These are phyloP conservation scores for Drosophila maculinotata DNA, from an alignment of 2,888 invertebrate genomes.

Conservation along the genomic window DNA sequence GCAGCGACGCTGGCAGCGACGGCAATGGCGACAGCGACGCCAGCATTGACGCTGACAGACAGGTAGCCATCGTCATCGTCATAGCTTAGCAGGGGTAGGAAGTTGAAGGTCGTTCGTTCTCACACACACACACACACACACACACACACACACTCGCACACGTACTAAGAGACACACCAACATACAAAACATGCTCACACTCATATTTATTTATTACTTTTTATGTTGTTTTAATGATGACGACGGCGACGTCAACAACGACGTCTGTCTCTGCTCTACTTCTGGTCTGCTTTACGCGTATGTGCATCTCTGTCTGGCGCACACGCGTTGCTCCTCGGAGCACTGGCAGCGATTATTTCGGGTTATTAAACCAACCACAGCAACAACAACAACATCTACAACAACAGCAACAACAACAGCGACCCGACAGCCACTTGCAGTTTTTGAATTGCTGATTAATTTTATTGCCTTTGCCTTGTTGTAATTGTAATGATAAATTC, in stretches of 20 bases:
- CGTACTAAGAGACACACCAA: slow-evolving; percentile 22
- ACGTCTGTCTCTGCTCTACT: slow-evolving; percentile 65
- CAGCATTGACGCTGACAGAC: slow-evolving; percentile 61
- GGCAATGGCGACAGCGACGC: slow-evolving; percentile 48
- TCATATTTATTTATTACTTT: slow-evolving; percentile 79
- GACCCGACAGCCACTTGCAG: slow-evolving; percentile 73
- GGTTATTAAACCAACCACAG: slow-evolving; percentile 77
- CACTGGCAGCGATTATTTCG: slow-evolving; percentile 71
- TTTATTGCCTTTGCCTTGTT: slow-evolving; percentile 78
- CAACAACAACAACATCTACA: too few relatives aligned
- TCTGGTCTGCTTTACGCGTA: slow-evolving; percentile 54
- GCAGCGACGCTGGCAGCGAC: slow-evolving; percentile 46
- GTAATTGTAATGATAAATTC: slow-evolving; percentile 79
- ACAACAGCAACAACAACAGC: slow-evolving; percentile 30
- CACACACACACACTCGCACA: slow-evolving; percentile 32
- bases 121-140: slow-evolving; percentile 29
- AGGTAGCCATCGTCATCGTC: slow-evolving; percentile 47
- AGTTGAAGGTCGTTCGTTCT: slow-evolving; percentile 77
- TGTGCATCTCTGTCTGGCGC: slow-evolving; percentile 70
- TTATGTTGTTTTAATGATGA: slow-evolving; percentile 79
- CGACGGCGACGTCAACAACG: slow-evolving; percentile 55
- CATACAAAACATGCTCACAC: slow-evolving; percentile 50
- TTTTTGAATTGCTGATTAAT: slow-evolving; percentile 82
- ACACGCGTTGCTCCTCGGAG: slow-evolving; percentile 34
- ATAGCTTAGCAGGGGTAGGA: slow-evolving; percentile 69